phyloP scores from a whole-genome alignment of 1,140 invertebrate genomes.

The Trachymyrmex septentrionalis region DNA sequence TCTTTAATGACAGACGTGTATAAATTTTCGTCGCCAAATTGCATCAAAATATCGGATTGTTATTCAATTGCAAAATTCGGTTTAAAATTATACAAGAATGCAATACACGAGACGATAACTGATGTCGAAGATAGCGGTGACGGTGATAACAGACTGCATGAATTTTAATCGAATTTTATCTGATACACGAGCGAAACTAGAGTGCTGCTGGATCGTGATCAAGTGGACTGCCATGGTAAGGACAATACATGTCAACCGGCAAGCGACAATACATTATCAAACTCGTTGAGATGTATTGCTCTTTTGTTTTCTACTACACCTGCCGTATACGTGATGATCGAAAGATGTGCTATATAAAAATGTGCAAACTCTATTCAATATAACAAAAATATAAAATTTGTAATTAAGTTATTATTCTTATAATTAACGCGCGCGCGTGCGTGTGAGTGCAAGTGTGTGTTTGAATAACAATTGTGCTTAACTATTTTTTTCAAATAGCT shows the following conservation, averaged over 20 bases:
- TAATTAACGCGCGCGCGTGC: no score
- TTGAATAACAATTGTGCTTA: no score
- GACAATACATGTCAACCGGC: slow-evolving; percentile 83
- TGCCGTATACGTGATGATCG: slow-evolving; percentile 68
- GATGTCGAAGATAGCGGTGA: neutral
- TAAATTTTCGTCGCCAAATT: slow-evolving; percentile 49
- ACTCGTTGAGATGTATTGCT: slow-evolving; percentile 83
- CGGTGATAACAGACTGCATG: slow-evolving; percentile 77
- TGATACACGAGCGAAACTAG: slow-evolving; percentile 71
- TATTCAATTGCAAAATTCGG: slow-evolving; percentile 55
- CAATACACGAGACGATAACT: slow-evolving; percentile 60
- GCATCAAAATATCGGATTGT: slow-evolving; percentile 46
- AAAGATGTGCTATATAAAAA: neutral
- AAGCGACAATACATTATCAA: slow-evolving; percentile 85
- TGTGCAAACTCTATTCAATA: neutral
- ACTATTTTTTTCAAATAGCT: no score
- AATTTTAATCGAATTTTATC: slow-evolving; percentile 86
- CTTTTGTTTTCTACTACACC: slow-evolving; percentile 80
- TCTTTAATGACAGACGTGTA: neutral
- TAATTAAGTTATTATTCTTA: neutral
- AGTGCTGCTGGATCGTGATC: slow-evolving; percentile 83
- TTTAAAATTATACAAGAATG: slow-evolving; percentile 64
- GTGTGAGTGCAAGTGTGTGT: no score
- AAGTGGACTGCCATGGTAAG: slow-evolving; percentile 85
- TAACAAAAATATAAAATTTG: neutral